Conservation (phyloP, 23 tunicate species). For the Ciona savignyi region DNA sequence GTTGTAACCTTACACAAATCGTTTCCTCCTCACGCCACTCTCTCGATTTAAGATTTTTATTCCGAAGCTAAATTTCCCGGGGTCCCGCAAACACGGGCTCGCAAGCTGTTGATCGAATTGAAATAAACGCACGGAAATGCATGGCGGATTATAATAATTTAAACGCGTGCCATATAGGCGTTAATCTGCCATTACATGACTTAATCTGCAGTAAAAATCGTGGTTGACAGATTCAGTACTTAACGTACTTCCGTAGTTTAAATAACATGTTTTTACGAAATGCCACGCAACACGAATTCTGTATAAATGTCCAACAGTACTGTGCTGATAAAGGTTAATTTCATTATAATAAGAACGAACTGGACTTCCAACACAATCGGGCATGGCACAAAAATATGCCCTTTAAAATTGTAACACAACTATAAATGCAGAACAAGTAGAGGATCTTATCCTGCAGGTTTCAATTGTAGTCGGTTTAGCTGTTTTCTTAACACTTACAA, state of each 20-base stretch:
- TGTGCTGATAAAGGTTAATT: too few species aligned
- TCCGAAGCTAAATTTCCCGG: not conserved
- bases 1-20: constrained; percentile 21
- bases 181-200: not conserved
- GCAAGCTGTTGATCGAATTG: not conserved
- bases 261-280: not conserved
- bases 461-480: too few species aligned
- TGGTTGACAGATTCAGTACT: not conserved
- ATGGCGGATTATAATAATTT: not conserved
- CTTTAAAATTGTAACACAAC: too few species aligned
- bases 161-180: not conserved
- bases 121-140: not conserved
- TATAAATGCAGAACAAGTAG: too few species aligned
- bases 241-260: not conserved
- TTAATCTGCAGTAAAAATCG: too few species aligned
- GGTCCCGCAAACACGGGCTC: not conserved
- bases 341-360: too few species aligned
- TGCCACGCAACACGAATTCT: not conserved
- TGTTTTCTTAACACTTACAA: too few species aligned
- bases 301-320: too few species aligned
- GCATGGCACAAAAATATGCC: too few species aligned
- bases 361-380: too few species aligned
- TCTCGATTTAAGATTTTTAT: constrained; percentile 17
- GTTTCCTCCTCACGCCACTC: constrained; percentile 10
- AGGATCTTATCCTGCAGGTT: too few species aligned